These are phyloP conservation scores for Epinephelus moara DNA, from an alignment of 2,113 vertebrate genomes.

Conservation along the genomic window DNA sequence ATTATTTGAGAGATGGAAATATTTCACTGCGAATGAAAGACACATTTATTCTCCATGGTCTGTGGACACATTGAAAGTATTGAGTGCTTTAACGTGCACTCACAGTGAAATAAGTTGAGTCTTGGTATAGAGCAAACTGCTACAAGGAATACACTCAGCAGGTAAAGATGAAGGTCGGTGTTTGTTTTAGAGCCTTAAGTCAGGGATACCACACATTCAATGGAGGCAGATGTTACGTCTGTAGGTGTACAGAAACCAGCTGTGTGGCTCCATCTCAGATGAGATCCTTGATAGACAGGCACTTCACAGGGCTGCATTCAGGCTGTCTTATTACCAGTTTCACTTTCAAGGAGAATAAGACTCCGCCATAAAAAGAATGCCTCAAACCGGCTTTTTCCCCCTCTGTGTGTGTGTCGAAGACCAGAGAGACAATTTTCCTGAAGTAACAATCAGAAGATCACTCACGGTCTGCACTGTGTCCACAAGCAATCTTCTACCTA, in stretches of 20 bases:
- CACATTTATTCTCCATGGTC: conserved; percentile 18
- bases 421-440: conserved; percentile 46
- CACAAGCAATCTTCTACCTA: conserved; percentile 37
- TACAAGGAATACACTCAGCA: neutral
- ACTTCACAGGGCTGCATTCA: conserved; percentile 19
- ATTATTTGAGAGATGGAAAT: conserved; percentile 46
- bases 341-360: conserved; percentile 49
- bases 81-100: conserved; percentile 22
- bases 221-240: conserved; percentile 6
- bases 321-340: conserved; percentile 50
- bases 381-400: conserved; percentile 26
- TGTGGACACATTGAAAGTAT: conserved; percentile 2
- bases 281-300: conserved; percentile 39
- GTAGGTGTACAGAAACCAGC: neutral
- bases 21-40: conserved; percentile 43
- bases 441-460: conserved; percentile 58
- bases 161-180: conserved; percentile 11
- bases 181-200: neutral
- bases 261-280: conserved; percentile 30
- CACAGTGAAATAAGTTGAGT: conserved; percentile 37
- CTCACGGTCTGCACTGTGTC: conserved; percentile 24
- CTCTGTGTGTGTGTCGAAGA: conserved; percentile 38
- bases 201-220: neutral
- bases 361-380: conserved; percentile 9
- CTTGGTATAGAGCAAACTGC: conserved; percentile 1